Base-by-base conservation (phyloP, 2,888 invertebrate species). In the Cryptophagus acutangulus region DNA sequence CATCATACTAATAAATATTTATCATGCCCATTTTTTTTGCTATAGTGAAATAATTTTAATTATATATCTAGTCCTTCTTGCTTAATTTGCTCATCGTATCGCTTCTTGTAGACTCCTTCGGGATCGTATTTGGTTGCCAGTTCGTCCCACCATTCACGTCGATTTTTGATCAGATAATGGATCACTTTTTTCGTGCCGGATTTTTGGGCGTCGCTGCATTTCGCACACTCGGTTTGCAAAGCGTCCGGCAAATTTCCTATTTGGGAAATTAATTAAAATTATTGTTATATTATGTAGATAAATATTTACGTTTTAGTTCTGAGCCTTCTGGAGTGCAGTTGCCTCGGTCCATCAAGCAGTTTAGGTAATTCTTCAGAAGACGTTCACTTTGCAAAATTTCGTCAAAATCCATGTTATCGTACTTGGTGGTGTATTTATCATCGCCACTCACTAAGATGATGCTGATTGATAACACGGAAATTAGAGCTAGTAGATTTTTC, bases 291-390 rank as follows among this genome's bases (percentile, higher is more conserved):
- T n/a, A n/a, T n/a, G n/a, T n/a, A n/a, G n/a, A n/a, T n/a, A n/a
- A n/a, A n/a, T n/a, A n/a, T 8, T 26, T 26, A 85, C 86, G 74
- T 71, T 81, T 85, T 6, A 87, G 67, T 66, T 81, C 79, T 53
- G 76, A 75, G 40, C 77, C 84, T 57, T 85, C 84, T 4, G 83
- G 71, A 2, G 78, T 82, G 62, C 85, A 86, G 35, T 74, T 76
- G 6, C 80, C 81, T 45, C 67, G 71, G 0, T 75, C 77, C 53
- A 83, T 62, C 17, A 85, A 54, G 54, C 86, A 60, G 17, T 49
- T 48, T 25, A 55, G 41, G 33, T 58, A 59, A 43, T 55, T 57
- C 30, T 55, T 51, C 3, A 84, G 65, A n/a, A 85, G 69, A 14
- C 83, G 73, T 14, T 79, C 75, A 64, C 79, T 85, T 2, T 54